A percentile compares a stretch with the other conserved stretches of the same genome.
Conservation (phyloP, 1,140 invertebrate genomes). For the Drosophila albomicans region DNA sequence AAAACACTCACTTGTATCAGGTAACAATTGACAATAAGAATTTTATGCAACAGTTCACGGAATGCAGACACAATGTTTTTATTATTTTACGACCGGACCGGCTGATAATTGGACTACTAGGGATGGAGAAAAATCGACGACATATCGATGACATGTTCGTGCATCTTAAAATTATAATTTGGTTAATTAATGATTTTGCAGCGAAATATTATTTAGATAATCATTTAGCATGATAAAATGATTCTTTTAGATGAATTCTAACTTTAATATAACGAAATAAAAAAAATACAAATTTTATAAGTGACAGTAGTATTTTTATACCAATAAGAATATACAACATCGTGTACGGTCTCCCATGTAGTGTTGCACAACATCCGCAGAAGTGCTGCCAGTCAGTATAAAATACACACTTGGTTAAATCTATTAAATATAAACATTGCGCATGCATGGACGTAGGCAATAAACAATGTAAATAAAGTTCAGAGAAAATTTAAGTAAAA, state of each 20-base stretch:
- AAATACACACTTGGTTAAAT: neutral
- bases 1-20: constrained; percentile 15
- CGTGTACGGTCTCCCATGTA: neutral
- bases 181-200: no score
- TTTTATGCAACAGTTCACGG: constrained; percentile 22
- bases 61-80: constrained; percentile 5
- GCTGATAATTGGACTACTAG: constrained; percentile 5
- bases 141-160: no score
- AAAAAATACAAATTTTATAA: no score
- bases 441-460: constrained; percentile 17
- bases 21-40: constrained; percentile 1
- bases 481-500: neutral
- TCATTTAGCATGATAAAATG: no score
- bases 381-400: neutral
- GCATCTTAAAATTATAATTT: neutral
- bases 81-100: constrained; percentile 26
- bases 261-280: no score
- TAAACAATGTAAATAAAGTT: neutral
- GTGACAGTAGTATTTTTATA: no score
- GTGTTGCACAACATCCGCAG: neutral
- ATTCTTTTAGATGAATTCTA: no score
- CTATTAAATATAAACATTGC: constrained; percentile 1
- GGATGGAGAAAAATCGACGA: no score
- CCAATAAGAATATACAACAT: no score
- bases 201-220: no score